These are phyloP conservation scores for Idaea biselata DNA, from an alignment of 2,888 invertebrate species.

Conservation along the genomic window DNA sequence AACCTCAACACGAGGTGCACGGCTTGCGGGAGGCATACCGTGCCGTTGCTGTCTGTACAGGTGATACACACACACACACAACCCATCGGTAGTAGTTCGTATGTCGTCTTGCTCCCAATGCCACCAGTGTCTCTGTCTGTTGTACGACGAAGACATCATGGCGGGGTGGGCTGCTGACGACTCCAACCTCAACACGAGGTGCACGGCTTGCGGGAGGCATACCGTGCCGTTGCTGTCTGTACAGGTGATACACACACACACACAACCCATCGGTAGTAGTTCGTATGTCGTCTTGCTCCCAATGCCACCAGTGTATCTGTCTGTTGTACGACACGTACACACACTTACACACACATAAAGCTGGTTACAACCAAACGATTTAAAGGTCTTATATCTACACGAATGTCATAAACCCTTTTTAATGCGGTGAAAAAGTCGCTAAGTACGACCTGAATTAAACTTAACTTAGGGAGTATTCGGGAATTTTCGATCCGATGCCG, in stretches of 20 bases:
- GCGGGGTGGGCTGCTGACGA: constrained; percentile 99
- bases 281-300: constrained; percentile 90
- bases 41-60: constrained; percentile 89
- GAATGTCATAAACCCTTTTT: too few species aligned
- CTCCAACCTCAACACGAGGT: constrained; percentile 97
- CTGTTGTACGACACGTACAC: constrained; percentile 97
- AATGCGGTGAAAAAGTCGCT: too few species aligned
- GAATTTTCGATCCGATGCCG: too few species aligned
- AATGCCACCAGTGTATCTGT: constrained; percentile 92
- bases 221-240: constrained; percentile 93
- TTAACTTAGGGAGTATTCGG: too few species aligned
- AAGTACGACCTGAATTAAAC: too few species aligned
- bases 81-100: constrained; percentile 21
- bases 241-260: constrained; percentile 55
- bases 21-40: constrained; percentile 93
- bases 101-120: constrained; percentile 94
- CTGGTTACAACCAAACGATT: too few species aligned
- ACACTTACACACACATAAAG: too few species aligned
- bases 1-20: constrained; percentile 97
- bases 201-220: constrained; percentile 92
- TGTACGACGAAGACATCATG: constrained; percentile 99
- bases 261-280: constrained; percentile 72
- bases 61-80: constrained; percentile 31
- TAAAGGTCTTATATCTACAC: too few species aligned
- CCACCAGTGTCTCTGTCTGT: constrained; percentile 89